phyloP scores from a whole-genome alignment of 2,888 invertebrate species.

The Zele albiditarsus region DNA sequence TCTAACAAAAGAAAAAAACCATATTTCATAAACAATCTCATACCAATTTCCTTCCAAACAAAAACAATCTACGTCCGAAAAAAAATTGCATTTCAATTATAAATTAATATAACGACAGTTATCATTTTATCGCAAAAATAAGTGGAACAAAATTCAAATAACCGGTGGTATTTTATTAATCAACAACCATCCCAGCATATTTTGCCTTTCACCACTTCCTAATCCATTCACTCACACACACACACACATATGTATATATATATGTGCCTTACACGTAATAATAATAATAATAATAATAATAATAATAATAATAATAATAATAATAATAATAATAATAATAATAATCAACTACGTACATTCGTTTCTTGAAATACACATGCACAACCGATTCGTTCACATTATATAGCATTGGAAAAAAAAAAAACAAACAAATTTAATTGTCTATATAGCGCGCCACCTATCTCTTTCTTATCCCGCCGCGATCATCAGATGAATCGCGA shows the following conservation, averaged over 20 bases:
- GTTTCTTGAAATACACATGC: conserved; percentile 32
- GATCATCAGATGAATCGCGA: conserved; percentile 39
- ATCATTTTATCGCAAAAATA: background rate
- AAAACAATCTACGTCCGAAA: background rate
- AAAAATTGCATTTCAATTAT: conserved; percentile 1
- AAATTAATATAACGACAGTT: conserved; percentile 5
- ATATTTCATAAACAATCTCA: background rate
- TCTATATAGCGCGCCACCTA: conserved; percentile 44
- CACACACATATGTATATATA: too few species aligned
- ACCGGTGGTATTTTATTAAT: background rate
- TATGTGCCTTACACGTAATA: background rate
- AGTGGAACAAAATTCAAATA: background rate
- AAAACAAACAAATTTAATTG: conserved; percentile 44
- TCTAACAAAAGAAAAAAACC: background rate
- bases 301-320: too few species aligned
- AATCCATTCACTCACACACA: background rate
- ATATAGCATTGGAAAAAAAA: conserved; percentile 43
- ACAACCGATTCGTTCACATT: conserved; percentile 37
- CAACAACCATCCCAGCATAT: conserved; percentile 8
- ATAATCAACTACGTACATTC: conserved; percentile 34
- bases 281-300: too few species aligned
- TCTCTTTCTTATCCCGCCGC: conserved; percentile 8
- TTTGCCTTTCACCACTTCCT: conserved; percentile 17
- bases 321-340: background rate
- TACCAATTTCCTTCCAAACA: background rate